Percentiles rank a stretch among this genome's conserved stretches.
These are phyloP conservation scores for Ophioninae sp. DNA, from an alignment of 2,888 invertebrate species.

Conservation along the genomic window DNA sequence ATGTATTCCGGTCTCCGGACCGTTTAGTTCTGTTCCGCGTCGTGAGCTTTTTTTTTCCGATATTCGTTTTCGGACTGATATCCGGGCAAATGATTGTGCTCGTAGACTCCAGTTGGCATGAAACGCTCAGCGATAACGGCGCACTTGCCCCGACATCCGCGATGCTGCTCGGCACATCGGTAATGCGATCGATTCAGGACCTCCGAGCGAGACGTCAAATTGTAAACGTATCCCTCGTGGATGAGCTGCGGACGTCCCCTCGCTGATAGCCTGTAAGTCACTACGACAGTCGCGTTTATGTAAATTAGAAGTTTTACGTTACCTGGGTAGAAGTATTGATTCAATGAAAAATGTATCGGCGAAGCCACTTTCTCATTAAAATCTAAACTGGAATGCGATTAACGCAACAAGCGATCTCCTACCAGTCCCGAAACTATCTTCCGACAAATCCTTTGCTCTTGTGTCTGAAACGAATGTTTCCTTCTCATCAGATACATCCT, in stretches of 20 bases:
- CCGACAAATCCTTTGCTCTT: conserved; percentile 2
- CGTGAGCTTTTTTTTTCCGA: conserved; percentile 70
- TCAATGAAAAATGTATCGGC: neutral
- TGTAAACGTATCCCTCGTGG: conserved; percentile 74
- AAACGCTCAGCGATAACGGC: conserved; percentile 74
- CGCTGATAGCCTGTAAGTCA: conserved; percentile 73
- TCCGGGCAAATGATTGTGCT: conserved; percentile 74
- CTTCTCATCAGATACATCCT: conserved; percentile 32
- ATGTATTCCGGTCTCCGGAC: conserved; percentile 6
- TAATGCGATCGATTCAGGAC: conserved; percentile 73
- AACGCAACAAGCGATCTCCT: neutral
- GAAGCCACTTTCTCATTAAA: neutral
- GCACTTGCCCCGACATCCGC: conserved; percentile 74
- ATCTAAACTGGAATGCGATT: neutral
- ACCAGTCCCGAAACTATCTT: conserved; percentile 41
- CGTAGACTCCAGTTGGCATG: conserved; percentile 74
- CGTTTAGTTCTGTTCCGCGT: conserved; percentile 62
- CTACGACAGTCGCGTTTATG: conserved; percentile 66
- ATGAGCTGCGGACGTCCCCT: conserved; percentile 73
- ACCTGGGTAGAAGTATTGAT: neutral
- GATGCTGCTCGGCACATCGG: conserved; percentile 75
- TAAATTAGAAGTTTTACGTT: neutral
- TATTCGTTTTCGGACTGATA: conserved; percentile 75
- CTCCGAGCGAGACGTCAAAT: conserved; percentile 74
- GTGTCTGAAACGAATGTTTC: conserved; percentile 32